Evolutionary conservation across 2,113 vertebrate species (phyloP).

Genomic region (Mustela lutreola): DNA sequence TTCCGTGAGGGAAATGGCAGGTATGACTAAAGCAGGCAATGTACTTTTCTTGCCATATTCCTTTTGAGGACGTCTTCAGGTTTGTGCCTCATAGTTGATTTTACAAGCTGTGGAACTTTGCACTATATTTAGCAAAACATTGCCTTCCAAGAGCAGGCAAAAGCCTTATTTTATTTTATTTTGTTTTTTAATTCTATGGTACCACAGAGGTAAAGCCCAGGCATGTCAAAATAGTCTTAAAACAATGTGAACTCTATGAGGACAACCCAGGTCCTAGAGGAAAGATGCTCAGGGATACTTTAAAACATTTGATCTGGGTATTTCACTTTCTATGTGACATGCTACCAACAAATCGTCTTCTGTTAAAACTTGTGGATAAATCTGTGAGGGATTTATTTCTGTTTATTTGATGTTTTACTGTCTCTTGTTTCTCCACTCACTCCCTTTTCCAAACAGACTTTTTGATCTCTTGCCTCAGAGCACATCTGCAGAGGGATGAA

Average conservation of each 20-base stretch:
- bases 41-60: neutral
- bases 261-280: neutral
- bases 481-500: neutral
- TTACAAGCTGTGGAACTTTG: neutral
- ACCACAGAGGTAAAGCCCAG: neutral
- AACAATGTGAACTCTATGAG: neutral
- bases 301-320: neutral
- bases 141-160: slow-evolving; percentile 23
- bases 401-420: neutral
- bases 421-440: neutral
- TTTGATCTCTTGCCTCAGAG: neutral
- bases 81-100: neutral
- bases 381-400: neutral
- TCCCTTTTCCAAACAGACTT: neutral
- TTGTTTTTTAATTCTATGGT: neutral
- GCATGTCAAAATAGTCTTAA: neutral
- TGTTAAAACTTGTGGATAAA: neutral
- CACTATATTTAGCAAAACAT: slow-evolving; percentile 25
- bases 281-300: neutral
- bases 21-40: neutral
- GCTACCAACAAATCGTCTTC: neutral
- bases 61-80: slow-evolving; percentile 9
- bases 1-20: neutral
- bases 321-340: neutral
- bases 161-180: neutral